These are phyloP conservation scores for Prionailurus bengalensis DNA, from an alignment of 2,113 vertebrate genomes.

Conservation along the genomic window DNA sequence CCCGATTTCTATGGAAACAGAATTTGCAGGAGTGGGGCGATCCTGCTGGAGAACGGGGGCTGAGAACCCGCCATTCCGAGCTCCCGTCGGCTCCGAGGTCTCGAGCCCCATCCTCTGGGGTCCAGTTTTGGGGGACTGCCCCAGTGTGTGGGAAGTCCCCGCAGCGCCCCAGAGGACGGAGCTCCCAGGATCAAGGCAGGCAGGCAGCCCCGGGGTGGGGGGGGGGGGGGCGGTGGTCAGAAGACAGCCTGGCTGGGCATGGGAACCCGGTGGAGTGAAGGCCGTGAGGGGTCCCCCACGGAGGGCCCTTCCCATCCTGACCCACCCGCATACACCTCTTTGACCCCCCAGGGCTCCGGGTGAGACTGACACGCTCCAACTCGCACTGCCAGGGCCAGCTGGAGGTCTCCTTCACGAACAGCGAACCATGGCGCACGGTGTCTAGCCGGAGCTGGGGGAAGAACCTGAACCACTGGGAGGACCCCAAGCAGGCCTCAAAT, in stretches of 20 bases:
- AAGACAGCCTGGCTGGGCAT: rapidly evolving
- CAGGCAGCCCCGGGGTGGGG: rapidly evolving
- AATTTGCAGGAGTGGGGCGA: rapidly evolving
- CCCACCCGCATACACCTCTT: background rate
- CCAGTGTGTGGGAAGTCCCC: background rate
- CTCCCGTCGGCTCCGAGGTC: background rate
- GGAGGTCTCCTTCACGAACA: rapidly evolving
- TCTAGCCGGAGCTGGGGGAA: conserved; percentile 7
- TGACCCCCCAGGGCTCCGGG: rapidly evolving
- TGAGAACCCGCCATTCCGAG: background rate
- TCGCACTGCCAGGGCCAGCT: conserved; percentile 81
- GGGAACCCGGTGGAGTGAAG: background rate
- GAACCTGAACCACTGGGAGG: rapidly evolving
- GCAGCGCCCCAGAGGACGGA: background rate
- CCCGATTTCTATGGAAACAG: background rate
- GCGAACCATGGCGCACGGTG: background rate
- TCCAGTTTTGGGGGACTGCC: background rate
- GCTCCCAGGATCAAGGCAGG: background rate
- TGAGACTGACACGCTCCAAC: background rate
- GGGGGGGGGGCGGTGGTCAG: too few relatives aligned
- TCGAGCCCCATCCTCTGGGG: background rate
- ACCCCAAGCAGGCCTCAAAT: rapidly evolving
- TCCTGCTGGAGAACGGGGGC: background rate
- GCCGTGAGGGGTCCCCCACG: background rate
- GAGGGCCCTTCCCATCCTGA: background rate